A percentile compares a stretch with the other conserved stretches of the same genome.
phyloP scores from a whole-genome alignment of 2,113 vertebrate genomes.

The Austrofundulus limnaeus region DNA sequence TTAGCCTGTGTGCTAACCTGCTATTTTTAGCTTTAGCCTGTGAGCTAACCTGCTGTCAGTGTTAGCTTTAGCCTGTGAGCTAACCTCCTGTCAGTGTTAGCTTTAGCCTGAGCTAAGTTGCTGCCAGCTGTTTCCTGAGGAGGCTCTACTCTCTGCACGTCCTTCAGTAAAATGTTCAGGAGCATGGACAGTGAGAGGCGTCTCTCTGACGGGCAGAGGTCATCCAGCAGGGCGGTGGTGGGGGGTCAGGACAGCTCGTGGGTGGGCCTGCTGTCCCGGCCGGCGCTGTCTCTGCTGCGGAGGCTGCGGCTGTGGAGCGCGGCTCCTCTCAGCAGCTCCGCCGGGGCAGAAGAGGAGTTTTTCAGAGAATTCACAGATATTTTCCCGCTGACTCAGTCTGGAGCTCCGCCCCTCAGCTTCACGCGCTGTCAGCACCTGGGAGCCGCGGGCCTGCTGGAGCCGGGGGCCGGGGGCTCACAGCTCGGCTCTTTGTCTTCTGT shows the following conservation, averaged over 20 bases:
- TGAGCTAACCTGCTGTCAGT: too few relatives aligned
- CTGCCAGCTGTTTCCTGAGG: not conserved
- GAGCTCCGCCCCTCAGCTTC: conserved; percentile 27
- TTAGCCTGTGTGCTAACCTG: too few relatives aligned
- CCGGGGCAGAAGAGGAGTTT: conserved; percentile 35
- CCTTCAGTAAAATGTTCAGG: conserved; percentile 56
- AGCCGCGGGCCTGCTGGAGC: conserved; percentile 5
- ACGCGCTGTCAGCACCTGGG: conserved; percentile 43
- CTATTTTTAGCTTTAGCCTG: too few relatives aligned
- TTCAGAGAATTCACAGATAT: conserved; percentile 51
- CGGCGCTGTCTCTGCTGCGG: conserved; percentile 67
- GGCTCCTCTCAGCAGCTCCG: conserved; percentile 14
- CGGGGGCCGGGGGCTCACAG: not conserved
- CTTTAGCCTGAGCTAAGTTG: too few relatives aligned
- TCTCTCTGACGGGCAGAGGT: conserved; percentile 25
- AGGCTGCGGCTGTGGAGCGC: conserved; percentile 32
- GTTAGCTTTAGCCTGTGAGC: too few relatives aligned
- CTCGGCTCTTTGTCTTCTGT: conserved; percentile 9
- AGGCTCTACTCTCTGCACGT: conserved; percentile 1
- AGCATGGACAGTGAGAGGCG: conserved; percentile 48
- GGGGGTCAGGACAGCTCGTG: conserved; percentile 70
- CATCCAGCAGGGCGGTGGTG: too few relatives aligned
- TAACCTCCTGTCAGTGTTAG: too few relatives aligned
- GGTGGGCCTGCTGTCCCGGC: conserved; percentile 74
- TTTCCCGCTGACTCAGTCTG: conserved; percentile 21